phyloP scores from a whole-genome alignment of 2,797 vertebrate genomes.

The Spatula clypeata region DNA sequence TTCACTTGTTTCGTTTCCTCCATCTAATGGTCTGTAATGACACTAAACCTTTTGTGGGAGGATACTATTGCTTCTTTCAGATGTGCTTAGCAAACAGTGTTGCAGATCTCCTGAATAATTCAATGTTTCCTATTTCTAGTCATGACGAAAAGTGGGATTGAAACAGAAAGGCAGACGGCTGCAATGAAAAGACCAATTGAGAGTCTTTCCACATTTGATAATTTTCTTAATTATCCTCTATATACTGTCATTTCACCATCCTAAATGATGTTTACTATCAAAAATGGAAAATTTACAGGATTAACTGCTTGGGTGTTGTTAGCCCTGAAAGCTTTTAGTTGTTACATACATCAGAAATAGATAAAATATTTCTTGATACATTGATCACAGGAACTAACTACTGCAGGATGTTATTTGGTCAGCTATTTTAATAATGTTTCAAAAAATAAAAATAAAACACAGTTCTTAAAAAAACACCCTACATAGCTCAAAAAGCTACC shows the following conservation, averaged over 20 bases:
- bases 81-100: constrained; percentile 36
- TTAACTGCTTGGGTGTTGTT: not conserved
- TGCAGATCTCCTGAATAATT: constrained; percentile 59
- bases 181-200: not conserved
- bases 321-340: not conserved
- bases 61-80: not conserved
- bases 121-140: constrained; percentile 49
- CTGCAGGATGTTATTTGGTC: not conserved
- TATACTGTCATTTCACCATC: not conserved
- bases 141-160: not conserved
- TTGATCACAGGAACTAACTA: not conserved
- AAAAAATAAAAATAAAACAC: not conserved
- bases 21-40: constrained; percentile 34
- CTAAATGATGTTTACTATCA: not conserved
- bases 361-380: not conserved
- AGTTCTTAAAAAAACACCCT: not conserved
- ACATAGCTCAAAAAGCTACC: not conserved
- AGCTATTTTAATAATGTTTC: not conserved
- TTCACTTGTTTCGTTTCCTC: constrained; percentile 32
- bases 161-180: not conserved
- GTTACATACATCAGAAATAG: not conserved
- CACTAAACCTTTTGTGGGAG: not conserved
- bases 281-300: not conserved
- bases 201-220: not conserved
- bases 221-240: not conserved